These are phyloP conservation scores for Whitmania pigra DNA, from an alignment of 1,140 invertebrate species.

Conservation along the genomic window DNA sequence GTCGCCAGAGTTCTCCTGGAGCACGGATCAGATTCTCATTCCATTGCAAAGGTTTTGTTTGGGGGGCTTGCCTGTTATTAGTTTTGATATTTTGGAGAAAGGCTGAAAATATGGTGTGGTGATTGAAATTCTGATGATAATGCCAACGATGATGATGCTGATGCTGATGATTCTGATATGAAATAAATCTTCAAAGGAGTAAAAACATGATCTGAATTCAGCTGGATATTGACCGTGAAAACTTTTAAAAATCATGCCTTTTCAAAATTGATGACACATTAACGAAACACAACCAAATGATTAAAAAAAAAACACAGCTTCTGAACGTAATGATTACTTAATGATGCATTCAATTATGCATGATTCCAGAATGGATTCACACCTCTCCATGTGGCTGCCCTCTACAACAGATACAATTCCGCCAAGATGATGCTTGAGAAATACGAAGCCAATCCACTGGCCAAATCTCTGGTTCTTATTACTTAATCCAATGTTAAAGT, in stretches of 20 bases:
- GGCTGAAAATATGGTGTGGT: too few species aligned
- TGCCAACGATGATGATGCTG: too few species aligned
- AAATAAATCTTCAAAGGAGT: too few species aligned
- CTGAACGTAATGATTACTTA: too few species aligned
- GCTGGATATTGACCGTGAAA: too few species aligned
- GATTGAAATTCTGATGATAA: too few species aligned
- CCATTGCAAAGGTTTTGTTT: slow-evolving; percentile 52
- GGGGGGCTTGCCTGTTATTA: background rate
- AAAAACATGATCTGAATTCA: too few species aligned
- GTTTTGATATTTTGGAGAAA: background rate
- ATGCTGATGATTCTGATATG: too few species aligned
- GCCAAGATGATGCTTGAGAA: slow-evolving; percentile 60
- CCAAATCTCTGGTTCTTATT: slow-evolving; percentile 70
- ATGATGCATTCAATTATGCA: background rate
- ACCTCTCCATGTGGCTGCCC: slow-evolving; percentile 85
- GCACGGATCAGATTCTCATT: slow-evolving; percentile 82
- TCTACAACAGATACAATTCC: slow-evolving; percentile 79
- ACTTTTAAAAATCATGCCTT: too few species aligned
- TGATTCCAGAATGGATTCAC: slow-evolving; percentile 71
- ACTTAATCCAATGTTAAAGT: background rate
- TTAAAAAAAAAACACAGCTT: too few species aligned
- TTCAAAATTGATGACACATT: too few species aligned
- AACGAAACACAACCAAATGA: too few species aligned
- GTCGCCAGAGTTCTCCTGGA: slow-evolving; percentile 85
- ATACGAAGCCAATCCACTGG: slow-evolving; percentile 93